phyloP scores from a whole-genome alignment of 1,140 invertebrate genomes.

The Drosophila bipectinata region DNA sequence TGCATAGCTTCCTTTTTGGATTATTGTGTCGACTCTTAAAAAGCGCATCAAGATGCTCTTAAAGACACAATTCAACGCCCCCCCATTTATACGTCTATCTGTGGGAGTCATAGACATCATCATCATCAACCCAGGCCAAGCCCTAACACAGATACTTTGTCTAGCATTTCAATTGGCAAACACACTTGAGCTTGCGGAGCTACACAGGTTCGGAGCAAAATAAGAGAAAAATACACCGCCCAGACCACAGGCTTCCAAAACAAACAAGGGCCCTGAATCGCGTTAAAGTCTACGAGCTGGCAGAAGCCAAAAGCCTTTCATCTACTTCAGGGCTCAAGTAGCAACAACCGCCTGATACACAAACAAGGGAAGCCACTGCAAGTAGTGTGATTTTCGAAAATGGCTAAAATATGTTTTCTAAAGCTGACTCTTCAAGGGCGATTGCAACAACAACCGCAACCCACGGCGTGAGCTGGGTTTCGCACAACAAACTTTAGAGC shows the following conservation, averaged over 20 bases:
- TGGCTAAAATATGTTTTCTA: constrained; percentile 81
- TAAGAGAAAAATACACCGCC: constrained; percentile 39
- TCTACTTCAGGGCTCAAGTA: constrained; percentile 75
- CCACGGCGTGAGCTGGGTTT: background rate
- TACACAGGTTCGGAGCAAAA: constrained; percentile 45
- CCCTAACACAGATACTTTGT: constrained; percentile 73
- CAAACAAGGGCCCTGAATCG: constrained; percentile 53
- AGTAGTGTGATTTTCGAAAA: constrained; percentile 80
- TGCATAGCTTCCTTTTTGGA: background rate
- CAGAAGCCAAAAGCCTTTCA: constrained; percentile 70
- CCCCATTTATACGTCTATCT: constrained; percentile 24
- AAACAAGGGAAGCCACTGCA: constrained; percentile 47
- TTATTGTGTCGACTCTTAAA: constrained; percentile 20
- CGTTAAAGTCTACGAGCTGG: constrained; percentile 31
- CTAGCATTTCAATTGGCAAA: constrained; percentile 83
- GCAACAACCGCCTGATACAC: constrained; percentile 66
- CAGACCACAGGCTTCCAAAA: constrained; percentile 67
- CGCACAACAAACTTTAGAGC: constrained; percentile 54
- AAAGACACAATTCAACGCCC: constrained; percentile 6
- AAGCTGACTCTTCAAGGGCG: constrained; percentile 81
- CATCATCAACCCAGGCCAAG: constrained; percentile 28
- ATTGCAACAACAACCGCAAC: constrained; percentile 17
- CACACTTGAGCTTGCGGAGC: constrained; percentile 63
- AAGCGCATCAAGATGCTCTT: constrained; percentile 22
- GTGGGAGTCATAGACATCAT: constrained; percentile 49